phyloP scores from a whole-genome alignment of 2,888 invertebrate genomes.

The Octonoba sinensis region DNA sequence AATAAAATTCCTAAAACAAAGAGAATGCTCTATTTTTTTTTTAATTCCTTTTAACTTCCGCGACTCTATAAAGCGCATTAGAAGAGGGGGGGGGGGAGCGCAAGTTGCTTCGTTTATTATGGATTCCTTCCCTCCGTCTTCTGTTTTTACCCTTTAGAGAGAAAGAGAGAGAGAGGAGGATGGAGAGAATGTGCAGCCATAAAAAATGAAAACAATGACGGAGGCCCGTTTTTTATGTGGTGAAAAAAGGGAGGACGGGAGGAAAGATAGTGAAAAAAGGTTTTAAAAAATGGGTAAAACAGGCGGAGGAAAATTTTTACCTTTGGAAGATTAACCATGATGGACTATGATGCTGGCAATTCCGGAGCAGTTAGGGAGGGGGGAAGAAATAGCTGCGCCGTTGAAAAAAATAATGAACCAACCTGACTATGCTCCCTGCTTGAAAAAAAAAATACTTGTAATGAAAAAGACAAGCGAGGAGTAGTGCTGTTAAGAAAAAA shows the following conservation, averaged over 20 bases:
- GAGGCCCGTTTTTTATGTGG: slow-evolving; percentile 5
- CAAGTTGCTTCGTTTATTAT: slow-evolving; percentile 31
- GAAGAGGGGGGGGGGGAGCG: neutral
- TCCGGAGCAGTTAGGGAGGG: slow-evolving; percentile 2
- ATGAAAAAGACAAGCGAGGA: neutral
- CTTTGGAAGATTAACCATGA: slow-evolving; percentile 61
- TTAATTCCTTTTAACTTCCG: too few relatives aligned
- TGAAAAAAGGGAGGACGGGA: slow-evolving; percentile 31
- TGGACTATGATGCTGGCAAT: slow-evolving; percentile 26
- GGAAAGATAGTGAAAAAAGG: slow-evolving; percentile 24
- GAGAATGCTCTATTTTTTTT: too few relatives aligned
- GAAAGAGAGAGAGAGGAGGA: too few relatives aligned
- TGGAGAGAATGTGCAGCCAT: neutral
- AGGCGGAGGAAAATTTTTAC: slow-evolving; percentile 51
- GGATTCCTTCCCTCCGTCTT: slow-evolving; percentile 3
- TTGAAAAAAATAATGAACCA: too few relatives aligned
- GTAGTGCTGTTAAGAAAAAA: neutral
- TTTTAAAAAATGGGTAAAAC: slow-evolving; percentile 13
- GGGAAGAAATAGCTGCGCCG: neutral
- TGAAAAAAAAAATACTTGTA: neutral
- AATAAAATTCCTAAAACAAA: too few relatives aligned
- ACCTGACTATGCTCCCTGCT: neutral
- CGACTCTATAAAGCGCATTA: too few relatives aligned
- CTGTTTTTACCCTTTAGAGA: too few relatives aligned
- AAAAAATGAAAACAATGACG: slow-evolving; percentile 12